Conservation (phyloP, 2,888 invertebrate genomes). For the Drosophila pseudotalamancana region DNA sequence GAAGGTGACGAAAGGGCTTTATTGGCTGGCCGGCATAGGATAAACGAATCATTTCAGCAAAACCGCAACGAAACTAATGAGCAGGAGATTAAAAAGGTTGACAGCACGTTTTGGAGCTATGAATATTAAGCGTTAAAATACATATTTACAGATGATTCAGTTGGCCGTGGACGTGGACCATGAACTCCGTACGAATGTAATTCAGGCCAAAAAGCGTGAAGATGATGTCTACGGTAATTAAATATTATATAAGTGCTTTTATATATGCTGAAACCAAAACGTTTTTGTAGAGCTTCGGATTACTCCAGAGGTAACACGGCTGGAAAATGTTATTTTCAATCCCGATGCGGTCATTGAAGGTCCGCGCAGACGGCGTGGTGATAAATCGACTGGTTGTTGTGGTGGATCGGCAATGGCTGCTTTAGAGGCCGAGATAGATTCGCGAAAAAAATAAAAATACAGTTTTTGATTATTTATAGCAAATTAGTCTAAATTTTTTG, state of each 20-base stretch:
- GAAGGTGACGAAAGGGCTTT: slow-evolving; percentile 88
- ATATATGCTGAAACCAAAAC: not conserved
- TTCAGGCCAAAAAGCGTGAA: slow-evolving; percentile 89
- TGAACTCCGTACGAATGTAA: slow-evolving; percentile 89
- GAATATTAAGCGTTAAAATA: too few species aligned
- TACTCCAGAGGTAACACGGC: slow-evolving; percentile 77
- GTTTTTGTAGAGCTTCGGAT: slow-evolving; percentile 73
- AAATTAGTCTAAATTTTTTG: slow-evolving; percentile 41
- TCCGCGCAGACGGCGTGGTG: slow-evolving; percentile 54
- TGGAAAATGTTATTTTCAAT: slow-evolving; percentile 88
- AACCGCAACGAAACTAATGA: slow-evolving; percentile 87
- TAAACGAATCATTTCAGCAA: slow-evolving; percentile 90
- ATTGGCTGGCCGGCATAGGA: slow-evolving; percentile 87
- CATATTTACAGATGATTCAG: slow-evolving; percentile 87
- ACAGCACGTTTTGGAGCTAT: not conserved
- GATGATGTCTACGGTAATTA: slow-evolving; percentile 88
- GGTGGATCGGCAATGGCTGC: slow-evolving; percentile 66
- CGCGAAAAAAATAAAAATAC: slow-evolving; percentile 54
- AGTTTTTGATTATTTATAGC: slow-evolving; percentile 12
- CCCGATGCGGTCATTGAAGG: slow-evolving; percentile 85
- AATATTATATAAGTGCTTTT: slow-evolving; percentile 28
- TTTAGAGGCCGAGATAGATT: slow-evolving; percentile 43
- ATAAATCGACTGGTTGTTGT: slow-evolving; percentile 50
- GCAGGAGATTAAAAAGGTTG: slow-evolving; percentile 87
- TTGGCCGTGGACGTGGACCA: slow-evolving; percentile 88